phyloP scores from a whole-genome alignment of 2,113 vertebrate genomes.

The Aspiorhynchus laticeps region DNA sequence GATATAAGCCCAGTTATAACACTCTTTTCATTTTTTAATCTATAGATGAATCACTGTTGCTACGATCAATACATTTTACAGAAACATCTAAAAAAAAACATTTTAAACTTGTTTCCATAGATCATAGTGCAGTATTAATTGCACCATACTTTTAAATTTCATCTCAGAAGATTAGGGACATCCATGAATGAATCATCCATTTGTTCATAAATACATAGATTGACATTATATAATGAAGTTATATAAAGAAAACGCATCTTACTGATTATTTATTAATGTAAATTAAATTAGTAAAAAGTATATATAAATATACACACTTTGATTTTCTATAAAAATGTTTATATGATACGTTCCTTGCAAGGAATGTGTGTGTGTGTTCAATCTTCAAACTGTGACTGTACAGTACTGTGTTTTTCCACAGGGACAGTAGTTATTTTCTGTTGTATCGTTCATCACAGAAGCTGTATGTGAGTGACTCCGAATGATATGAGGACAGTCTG shows the following conservation, averaged over 20 bases:
- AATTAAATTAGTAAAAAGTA: neutral
- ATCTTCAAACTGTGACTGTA: neutral
- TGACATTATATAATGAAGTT: too few species aligned
- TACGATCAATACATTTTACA: neutral
- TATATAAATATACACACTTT: neutral
- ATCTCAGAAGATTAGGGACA: too few species aligned
- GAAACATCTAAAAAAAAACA: too few species aligned
- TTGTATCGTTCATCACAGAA: conserved; percentile 31
- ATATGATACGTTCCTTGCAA: neutral
- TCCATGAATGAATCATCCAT: too few species aligned
- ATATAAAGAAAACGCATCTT: too few species aligned
- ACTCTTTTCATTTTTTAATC: neutral
- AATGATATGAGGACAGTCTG: conserved; percentile 8
- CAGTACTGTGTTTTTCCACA: neutral
- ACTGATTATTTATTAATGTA: too few species aligned
- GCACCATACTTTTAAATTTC: too few species aligned
- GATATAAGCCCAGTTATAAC: neutral
- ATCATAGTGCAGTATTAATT: too few species aligned
- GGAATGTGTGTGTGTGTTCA: neutral
- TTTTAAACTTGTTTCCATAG: too few species aligned
- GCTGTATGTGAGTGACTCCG: conserved; percentile 6
- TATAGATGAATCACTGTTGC: neutral
- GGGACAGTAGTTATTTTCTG: conserved; percentile 20
- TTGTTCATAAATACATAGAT: too few species aligned
- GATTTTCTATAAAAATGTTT: neutral